Percentiles rank a stretch among this genome's conserved stretches.
These are phyloP conservation scores for Aproaerema taeniolella DNA, from an alignment of 2,888 invertebrate species.

Conservation along the genomic window DNA sequence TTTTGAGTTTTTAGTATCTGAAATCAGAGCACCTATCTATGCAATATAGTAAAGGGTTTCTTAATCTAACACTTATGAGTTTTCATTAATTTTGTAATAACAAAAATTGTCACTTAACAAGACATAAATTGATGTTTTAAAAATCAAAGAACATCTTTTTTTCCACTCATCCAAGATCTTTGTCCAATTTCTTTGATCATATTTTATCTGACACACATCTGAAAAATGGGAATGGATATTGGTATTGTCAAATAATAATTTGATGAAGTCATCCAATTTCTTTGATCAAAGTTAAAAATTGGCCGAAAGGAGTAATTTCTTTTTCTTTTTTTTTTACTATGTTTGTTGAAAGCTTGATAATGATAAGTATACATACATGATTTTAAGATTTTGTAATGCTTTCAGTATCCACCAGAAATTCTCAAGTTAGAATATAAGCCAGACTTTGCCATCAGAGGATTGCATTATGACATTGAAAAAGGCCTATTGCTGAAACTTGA, in stretches of 20 bases:
- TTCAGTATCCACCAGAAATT: constrained; percentile 95
- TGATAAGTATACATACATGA: not conserved
- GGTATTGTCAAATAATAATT: too few species aligned
- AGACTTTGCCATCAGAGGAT: constrained; percentile 95
- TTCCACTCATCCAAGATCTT: too few species aligned
- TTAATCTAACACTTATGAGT: not conserved
- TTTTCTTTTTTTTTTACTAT: not conserved
- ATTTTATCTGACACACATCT: too few species aligned
- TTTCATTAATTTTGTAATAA: not conserved
- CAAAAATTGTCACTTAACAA: too few species aligned
- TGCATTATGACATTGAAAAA: constrained; percentile 98
- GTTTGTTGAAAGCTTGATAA: not conserved
- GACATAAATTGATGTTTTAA: too few species aligned
- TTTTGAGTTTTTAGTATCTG: too few species aligned
- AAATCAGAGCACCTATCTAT: constrained; percentile 6
- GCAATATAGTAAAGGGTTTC: not conserved
- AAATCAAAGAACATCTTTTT: too few species aligned
- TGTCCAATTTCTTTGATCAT: too few species aligned
- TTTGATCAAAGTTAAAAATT: too few species aligned
- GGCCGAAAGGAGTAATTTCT: not conserved
- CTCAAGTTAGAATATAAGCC: constrained; percentile 89
- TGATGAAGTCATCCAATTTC: too few species aligned
- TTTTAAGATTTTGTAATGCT: not conserved
- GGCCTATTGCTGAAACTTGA: constrained; percentile 95
- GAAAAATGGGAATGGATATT: too few species aligned